Conservation (phyloP, 2,888 invertebrate genomes). For the Dryomyza anilis region DNA sequence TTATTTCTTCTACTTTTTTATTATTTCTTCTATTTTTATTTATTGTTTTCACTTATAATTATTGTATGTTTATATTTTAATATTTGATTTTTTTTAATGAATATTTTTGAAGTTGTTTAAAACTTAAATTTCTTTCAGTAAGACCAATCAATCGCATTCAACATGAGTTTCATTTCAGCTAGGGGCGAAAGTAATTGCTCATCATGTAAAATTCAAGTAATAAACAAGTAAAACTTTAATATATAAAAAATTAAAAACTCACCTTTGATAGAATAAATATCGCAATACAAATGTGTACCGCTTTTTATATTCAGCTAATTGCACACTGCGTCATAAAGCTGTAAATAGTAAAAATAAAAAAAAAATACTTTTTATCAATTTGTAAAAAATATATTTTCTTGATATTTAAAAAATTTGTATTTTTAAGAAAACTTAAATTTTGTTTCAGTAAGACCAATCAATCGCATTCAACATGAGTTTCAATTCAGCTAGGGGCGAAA, state of each 20-base stretch:
- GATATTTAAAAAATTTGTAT: not conserved
- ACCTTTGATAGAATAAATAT: too few relatives aligned
- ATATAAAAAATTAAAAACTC: too few relatives aligned
- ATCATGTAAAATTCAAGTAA: constrained; percentile 36
- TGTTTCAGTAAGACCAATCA: constrained; percentile 54
- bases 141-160: constrained; percentile 53
- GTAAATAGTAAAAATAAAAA: too few relatives aligned
- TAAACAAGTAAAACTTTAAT: too few relatives aligned
- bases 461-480: constrained; percentile 50
- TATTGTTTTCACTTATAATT: too few relatives aligned
- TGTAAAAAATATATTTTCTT: not conserved
- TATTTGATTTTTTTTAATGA: too few relatives aligned
- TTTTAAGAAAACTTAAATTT: not conserved
- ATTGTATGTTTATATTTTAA: too few relatives aligned
- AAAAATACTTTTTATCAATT: too few relatives aligned
- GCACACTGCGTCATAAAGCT: too few relatives aligned
- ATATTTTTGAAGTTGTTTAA: too few relatives aligned
- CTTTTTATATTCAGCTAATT: too few relatives aligned
- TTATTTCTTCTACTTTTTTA: constrained; percentile 69
- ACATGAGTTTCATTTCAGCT: constrained; percentile 45
- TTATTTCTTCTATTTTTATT: constrained; percentile 66
- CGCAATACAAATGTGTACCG: too few relatives aligned
- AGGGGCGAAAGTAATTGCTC: constrained; percentile 49
- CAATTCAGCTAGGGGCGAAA: constrained; percentile 53
- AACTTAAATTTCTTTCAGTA: constrained; percentile 43